Base-by-base conservation (phyloP, 2,113 vertebrate genomes). In the Ondatra zibethicus region DNA sequence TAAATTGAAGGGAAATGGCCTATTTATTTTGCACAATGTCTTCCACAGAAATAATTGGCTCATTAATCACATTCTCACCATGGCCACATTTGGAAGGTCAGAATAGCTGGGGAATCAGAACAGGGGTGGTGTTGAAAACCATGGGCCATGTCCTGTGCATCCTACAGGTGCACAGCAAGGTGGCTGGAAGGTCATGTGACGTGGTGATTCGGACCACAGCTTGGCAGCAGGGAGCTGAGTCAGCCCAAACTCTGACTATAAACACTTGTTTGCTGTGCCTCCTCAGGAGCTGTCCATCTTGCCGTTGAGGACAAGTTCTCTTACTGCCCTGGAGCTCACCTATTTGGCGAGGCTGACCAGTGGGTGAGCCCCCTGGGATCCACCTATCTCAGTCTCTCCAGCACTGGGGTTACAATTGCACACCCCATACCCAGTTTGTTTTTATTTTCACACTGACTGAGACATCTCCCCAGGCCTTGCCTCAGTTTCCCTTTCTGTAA, bases 11-110 rank as follows among this genome's bases (percentile, higher is more conserved):
- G 88, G 95, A 97, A 97, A 98, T 97, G 96, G 94, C 93, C 97
- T 98, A 98, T 98, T 98, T 98, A 93, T 98, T 98, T 98, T 98
- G 91, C 97, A 97, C 68, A 13, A 70, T 96, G 95, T 98, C 96
- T 98, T 87, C 97, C 88, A 92, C 94, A 89, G 97, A 98, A 98
- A 98, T 98, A 98, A 98, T 98, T 98, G 96, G 94, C 97, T 98
- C 98, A 98, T 98, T 98, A 98, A 98, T 98, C 98, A 98, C 80
- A 92, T 55, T 97, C 98, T 97, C 84, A 91, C 75, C 7, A 47
- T 98, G 93, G 95, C 98, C 98, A 97, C 96, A 88, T 98, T 96
- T 96, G 97, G 97, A 98, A 98, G 97, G 97, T 98, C 97, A 98
- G 87, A 36, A 85, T 96, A 88, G 73, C 95, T 47, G 80, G 95